Evolutionary conservation across 2,797 vertebrate genomes (phyloP), one percentile per base, ranked within the genome.

Genomic region (Erithacus rubecula): DNA sequence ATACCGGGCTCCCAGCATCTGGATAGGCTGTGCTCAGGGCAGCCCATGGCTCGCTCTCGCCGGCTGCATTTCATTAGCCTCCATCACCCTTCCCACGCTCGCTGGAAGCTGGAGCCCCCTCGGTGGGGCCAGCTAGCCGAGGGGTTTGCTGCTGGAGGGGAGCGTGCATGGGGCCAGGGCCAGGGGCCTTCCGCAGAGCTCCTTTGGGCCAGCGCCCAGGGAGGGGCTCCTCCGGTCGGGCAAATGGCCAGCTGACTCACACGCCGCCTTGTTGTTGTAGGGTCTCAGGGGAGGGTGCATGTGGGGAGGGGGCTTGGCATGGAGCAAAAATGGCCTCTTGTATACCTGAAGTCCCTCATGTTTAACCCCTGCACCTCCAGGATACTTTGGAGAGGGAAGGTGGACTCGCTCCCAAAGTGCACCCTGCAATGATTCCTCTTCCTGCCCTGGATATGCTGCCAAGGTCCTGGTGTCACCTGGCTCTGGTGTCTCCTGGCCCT

Each of bases 201-300:
- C 90, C 81, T 95, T 80, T 95, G 82, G 86, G 86, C 87, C 81
- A 77, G 85, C 32, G 72, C 71, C 91, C 87, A 89, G 81, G 92
- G 86, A 94, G 89, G 94, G 95, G 96, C 94, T 96, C 86, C 95
- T 93, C 70, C 20, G 60, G 86, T 80, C 5, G 63, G 96, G 96
- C 95, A 76, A 49, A 83, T 41, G 65, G 91, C 96, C 95, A 96
- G 94, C 94, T 94, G 96, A 94, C 95, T 96, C 95, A 96, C 87
- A 89, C 6, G 11, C 74, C 15, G 3, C 14, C 89, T 84, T 82
- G 83, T 94, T 95, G 59, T 80, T 93, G 75, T 85, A 89, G 94
- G 95, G 96, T 95, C 94, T 87, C 82, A 0, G 4, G 91, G 87
- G 95, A 95, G 24, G 32, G 63, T 2, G 4, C 3, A 4, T 39